A percentile compares a stretch with the other conserved stretches of the same genome.
Evolutionary conservation across 2,113 vertebrate species (phyloP).

Genomic region (Boulengeromyrus knoepffleri): DNA sequence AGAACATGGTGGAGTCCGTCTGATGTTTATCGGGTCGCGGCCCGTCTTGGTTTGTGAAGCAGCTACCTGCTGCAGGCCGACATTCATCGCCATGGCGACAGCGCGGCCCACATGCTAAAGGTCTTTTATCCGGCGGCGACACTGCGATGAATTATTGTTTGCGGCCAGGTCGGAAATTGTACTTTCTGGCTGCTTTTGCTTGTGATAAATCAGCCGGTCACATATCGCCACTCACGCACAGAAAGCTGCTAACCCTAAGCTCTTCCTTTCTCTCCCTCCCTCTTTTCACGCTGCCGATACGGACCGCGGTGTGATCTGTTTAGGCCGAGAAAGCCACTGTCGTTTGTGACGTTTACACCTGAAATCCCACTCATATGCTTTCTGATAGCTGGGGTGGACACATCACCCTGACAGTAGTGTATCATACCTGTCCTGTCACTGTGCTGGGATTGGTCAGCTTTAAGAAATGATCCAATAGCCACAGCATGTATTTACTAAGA

Average conservation of each 20-base stretch:
- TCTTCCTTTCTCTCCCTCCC: conserved; percentile 36
- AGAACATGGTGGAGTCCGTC: conserved; percentile 60
- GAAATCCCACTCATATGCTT: neutral
- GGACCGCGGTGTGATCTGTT: neutral
- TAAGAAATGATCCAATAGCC: neutral
- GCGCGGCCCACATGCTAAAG: conserved; percentile 72
- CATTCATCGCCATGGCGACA: conserved; percentile 96
- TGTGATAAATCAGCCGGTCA: conserved; percentile 96
- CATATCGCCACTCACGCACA: conserved; percentile 78
- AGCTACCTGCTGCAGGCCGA: conserved; percentile 90
- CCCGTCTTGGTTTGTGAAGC: conserved; percentile 94
- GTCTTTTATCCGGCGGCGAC: conserved; percentile 89
- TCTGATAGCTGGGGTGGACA: neutral
- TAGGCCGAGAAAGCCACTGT: neutral
- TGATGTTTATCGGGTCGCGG: conserved; percentile 74
- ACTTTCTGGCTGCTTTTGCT: conserved; percentile 92
- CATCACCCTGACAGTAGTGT: neutral
- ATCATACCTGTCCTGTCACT: neutral
- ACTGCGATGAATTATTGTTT: conserved; percentile 99
- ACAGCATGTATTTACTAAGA: neutral
- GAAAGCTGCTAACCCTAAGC: conserved; percentile 86
- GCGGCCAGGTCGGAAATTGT: conserved; percentile 99
- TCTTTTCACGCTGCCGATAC: neutral
- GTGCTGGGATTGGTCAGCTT: neutral
- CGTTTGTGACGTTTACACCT: neutral